Percentiles rank a stretch among this genome's conserved stretches.
Conservation (phyloP, 2,888 invertebrate species). For the Drosophila monieri region DNA sequence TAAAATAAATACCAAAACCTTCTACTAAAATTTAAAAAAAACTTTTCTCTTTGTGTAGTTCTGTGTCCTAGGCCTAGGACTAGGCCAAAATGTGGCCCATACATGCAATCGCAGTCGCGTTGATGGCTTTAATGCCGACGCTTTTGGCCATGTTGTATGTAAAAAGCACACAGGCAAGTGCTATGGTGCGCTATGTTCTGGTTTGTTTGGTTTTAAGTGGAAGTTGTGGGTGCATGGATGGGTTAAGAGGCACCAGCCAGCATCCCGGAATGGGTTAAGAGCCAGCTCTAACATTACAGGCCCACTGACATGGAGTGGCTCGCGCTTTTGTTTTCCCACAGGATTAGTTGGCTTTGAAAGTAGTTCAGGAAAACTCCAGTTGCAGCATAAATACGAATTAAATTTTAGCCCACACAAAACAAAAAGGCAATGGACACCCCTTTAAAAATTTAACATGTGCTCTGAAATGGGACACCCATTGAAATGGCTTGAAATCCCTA, state of each 20-base stretch:
- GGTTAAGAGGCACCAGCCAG: conserved; percentile 2
- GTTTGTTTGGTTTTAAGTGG: conserved; percentile 32
- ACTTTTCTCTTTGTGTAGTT: conserved; percentile 9
- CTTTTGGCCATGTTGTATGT: conserved; percentile 20
- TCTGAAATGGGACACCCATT: neutral
- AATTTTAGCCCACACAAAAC: conserved; percentile 11
- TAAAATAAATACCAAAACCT: neutral
- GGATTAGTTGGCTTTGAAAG: conserved; percentile 32
- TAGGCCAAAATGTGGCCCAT: conserved; percentile 43
- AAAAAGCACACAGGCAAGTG: conserved; percentile 44
- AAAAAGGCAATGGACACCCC: neutral
- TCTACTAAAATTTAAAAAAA: neutral
- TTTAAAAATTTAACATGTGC: neutral
- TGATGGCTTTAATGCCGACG: conserved; percentile 40
- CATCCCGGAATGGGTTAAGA: conserved; percentile 4
- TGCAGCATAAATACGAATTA: conserved; percentile 36
- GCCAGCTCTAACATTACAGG: neutral
- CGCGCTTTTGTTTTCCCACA: conserved; percentile 30
- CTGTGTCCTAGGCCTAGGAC: conserved; percentile 17
- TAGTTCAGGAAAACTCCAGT: conserved; percentile 22
- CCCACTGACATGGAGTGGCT: conserved; percentile 10
- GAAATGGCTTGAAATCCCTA: conserved; percentile 3
- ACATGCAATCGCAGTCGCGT: conserved; percentile 40
- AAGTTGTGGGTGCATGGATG: conserved; percentile 11
- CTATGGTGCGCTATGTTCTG: conserved; percentile 29